Base-by-base conservation (phyloP, 2,113 vertebrate genomes). In the Aldabrachelys gigantea region DNA sequence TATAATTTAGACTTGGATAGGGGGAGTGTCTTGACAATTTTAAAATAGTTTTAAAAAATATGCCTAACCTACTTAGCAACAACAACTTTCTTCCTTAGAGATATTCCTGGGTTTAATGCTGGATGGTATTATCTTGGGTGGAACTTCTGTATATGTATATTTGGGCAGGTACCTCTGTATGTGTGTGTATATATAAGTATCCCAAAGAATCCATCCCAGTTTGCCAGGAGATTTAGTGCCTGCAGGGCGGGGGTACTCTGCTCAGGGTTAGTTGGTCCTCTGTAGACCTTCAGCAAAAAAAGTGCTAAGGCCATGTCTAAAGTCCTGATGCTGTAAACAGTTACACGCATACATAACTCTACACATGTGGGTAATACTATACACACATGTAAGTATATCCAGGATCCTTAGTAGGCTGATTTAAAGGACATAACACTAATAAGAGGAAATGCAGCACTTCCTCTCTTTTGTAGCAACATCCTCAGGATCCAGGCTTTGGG, bases 1-100 rank as follows among this genome's bases (percentile, higher is more conserved):
- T 92, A 78, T 92, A 90, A 96, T 96, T 96, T 96, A 97, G 85
- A 52, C n/a, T 87, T 84, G 0, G 0, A 85, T 88, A 91, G 95
- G 93, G 81, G 93, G 79, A 95, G 35, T 41, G 49, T 86, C 79
- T n/a, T 56, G 59, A 87, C 82, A 76, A 69, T 93, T 93, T 95
- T 94, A 93, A 92, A 90, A 88, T 78, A 95, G 59, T 56, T 72
- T 92, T 93, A 95, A 95, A 92, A 56, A 31, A 35, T 31, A 4
- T 72, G 41, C 54, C n/a, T 89, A 95, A 95, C 84, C 92, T 89
- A 84, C 72, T 85, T 80, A 89, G 41, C 62, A 5, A 72, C 84
- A 89, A 41, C 1, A 57, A 10, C 56, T 92, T 95, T 95, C 47
- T 83, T 82, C 80, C 82, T 59, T 72, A 76, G 89, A 50, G 12